Evolutionary conservation across 2,113 vertebrate species (phyloP).

Genomic region (Edolisoma coerulescens): DNA sequence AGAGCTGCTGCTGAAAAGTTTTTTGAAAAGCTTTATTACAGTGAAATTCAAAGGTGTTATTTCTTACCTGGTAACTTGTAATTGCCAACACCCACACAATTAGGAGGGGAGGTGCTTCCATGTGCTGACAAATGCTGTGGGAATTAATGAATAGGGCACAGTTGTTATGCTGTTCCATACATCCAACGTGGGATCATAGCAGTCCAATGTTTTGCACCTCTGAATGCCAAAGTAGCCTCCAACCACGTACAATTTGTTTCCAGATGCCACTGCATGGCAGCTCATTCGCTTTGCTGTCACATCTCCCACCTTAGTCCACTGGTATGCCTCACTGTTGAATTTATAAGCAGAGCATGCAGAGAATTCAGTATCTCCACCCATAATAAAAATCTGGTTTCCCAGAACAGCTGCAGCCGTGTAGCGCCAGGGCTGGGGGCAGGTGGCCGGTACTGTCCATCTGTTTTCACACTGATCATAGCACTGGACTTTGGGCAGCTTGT

Average conservation of each 20-base stretch:
- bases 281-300: constrained; percentile 84
- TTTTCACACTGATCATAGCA: constrained; percentile 83
- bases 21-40: neutral
- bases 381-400: constrained; percentile 84
- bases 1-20: neutral
- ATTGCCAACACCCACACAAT: neutral
- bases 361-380: constrained; percentile 83
- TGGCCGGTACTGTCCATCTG: constrained; percentile 81
- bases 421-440: constrained; percentile 85
- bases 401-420: constrained; percentile 83
- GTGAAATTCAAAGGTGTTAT: neutral
- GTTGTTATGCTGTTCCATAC: constrained; percentile 84
- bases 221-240: constrained; percentile 84
- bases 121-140: constrained; percentile 82
- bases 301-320: constrained; percentile 85
- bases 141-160: constrained; percentile 80
- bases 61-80: constrained; percentile 67
- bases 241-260: constrained; percentile 82
- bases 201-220: constrained; percentile 82
- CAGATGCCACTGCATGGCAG: constrained; percentile 82
- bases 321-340: constrained; percentile 84
- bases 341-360: constrained; percentile 82
- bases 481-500: constrained; percentile 84
- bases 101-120: constrained; percentile 85
- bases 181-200: constrained; percentile 78